A percentile compares a stretch with the other conserved stretches of the same genome.
Evolutionary conservation across 2,113 vertebrate genomes (phyloP).

Genomic region (Brevimyrus niger): DNA sequence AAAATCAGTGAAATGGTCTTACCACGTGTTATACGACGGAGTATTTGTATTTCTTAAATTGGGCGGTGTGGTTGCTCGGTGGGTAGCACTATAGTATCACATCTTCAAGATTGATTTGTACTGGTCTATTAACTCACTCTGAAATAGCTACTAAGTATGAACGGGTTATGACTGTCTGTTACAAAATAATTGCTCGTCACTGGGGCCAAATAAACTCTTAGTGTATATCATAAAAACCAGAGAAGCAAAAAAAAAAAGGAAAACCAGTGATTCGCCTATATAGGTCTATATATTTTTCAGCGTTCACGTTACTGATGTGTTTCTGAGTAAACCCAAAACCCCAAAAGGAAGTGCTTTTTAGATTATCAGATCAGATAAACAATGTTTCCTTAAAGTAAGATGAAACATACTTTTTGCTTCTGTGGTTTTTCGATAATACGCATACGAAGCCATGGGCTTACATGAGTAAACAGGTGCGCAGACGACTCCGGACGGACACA

Average conservation of each 20-base stretch:
- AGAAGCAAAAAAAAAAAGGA: background rate
- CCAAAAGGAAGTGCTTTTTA: background rate
- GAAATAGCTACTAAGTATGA: background rate
- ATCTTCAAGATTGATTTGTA: background rate
- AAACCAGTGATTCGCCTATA: background rate
- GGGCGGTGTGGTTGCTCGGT: background rate
- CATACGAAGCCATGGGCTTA: background rate
- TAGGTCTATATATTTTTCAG: background rate
- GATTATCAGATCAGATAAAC: conserved; percentile 18
- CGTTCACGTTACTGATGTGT: background rate
- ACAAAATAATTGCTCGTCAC: background rate
- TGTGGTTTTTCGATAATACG: background rate
- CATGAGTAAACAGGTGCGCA: background rate
- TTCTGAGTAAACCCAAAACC: conserved; percentile 8
- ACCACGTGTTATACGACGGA: background rate
- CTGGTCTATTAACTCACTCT: background rate
- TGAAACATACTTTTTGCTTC: background rate
- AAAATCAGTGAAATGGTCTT: background rate
- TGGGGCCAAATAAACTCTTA: background rate
- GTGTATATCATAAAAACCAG: background rate
- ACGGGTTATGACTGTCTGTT: background rate
- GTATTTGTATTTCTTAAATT: background rate
- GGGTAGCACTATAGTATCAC: background rate
- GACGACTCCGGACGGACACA: background rate
- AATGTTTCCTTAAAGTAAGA: conserved; percentile 1